Percentiles rank a stretch among this genome's conserved stretches.
These are phyloP conservation scores for Stigmatopora argus DNA, from an alignment of 2,113 vertebrate species.

Conservation along the genomic window DNA sequence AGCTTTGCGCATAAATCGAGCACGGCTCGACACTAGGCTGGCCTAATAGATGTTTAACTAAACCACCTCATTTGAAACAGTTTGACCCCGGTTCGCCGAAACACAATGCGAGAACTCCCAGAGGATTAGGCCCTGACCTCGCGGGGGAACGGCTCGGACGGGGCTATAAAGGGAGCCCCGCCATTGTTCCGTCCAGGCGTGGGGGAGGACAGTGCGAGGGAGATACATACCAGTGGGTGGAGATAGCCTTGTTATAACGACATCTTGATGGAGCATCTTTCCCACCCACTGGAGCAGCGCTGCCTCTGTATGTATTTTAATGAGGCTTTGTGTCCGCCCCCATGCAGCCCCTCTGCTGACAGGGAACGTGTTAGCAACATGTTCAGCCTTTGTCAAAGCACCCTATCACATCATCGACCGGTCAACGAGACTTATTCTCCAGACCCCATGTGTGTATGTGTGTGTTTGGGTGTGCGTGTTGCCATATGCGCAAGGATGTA, in stretches of 20 bases:
- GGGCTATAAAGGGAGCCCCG: constrained; percentile 68
- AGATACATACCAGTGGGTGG: constrained; percentile 74
- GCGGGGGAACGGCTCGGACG: constrained; percentile 57
- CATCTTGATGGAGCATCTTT: constrained; percentile 79
- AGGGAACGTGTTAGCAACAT: constrained; percentile 69
- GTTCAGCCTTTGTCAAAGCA: constrained; percentile 60
- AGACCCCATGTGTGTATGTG: constrained; percentile 28
- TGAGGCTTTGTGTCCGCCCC: constrained; percentile 74
- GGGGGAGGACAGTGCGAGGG: constrained; percentile 63
- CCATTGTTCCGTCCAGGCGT: constrained; percentile 67
- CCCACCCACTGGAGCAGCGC: constrained; percentile 72
- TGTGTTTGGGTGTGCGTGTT: too few relatives aligned
- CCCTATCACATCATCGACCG: constrained; percentile 60
- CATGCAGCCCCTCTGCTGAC: constrained; percentile 62
- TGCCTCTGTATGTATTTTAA: constrained; percentile 72
- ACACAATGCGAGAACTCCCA: constrained; percentile 77
- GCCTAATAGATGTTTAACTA: constrained; percentile 81
- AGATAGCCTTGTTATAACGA: constrained; percentile 72
- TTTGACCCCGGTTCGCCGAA: constrained; percentile 73
- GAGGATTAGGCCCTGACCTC: constrained; percentile 75
- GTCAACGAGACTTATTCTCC: constrained; percentile 55
- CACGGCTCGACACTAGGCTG: constrained; percentile 57
- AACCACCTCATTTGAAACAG: constrained; percentile 75
- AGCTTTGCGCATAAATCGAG: constrained; percentile 73
- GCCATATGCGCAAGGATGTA: constrained; percentile 51